These are phyloP conservation scores for Masnerella sp. DNA, from an alignment of 2,888 invertebrate species.

Conservation along the genomic window DNA sequence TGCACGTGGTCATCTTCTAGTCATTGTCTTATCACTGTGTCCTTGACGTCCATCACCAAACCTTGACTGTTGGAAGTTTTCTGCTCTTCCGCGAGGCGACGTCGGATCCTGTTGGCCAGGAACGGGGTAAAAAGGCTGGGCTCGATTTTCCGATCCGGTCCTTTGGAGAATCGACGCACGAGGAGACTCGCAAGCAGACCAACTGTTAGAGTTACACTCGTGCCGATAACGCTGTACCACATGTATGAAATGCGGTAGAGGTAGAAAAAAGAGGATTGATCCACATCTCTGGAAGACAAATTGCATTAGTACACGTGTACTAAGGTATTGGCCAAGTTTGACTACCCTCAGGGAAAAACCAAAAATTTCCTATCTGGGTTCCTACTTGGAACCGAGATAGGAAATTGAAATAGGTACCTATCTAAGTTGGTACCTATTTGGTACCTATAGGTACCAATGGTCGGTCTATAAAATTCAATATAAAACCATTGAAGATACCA, in stretches of 20 bases:
- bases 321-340: no score
- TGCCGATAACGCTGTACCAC: slow-evolving; percentile 83
- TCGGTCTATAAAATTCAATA: no score
- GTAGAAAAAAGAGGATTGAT: slow-evolving; percentile 79
- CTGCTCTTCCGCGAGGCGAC: slow-evolving; percentile 61
- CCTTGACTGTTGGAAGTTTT: slow-evolving; percentile 68
- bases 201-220: slow-evolving; percentile 78
- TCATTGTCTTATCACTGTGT: slow-evolving; percentile 24
- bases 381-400: no score
- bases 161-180: slow-evolving; percentile 70
- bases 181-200: slow-evolving; percentile 80
- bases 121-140: slow-evolving; percentile 81
- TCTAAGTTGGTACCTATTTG: no score
- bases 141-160: slow-evolving; percentile 76
- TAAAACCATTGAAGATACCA: no score
- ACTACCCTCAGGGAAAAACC: no score
- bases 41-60: slow-evolving; percentile 65
- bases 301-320: no score
- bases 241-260: slow-evolving; percentile 86
- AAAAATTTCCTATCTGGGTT: no score
- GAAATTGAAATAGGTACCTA: no score
- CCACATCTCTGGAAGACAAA: slow-evolving; percentile 33
- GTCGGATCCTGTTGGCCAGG: slow-evolving; percentile 78
- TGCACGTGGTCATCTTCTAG: slow-evolving; percentile 24
- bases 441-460: no score